A percentile compares a stretch with the other conserved stretches of the same genome.
These are phyloP conservation scores for Sebastes hubbsi DNA, from an alignment of 2,797 vertebrate genomes.

Conservation along the genomic window DNA sequence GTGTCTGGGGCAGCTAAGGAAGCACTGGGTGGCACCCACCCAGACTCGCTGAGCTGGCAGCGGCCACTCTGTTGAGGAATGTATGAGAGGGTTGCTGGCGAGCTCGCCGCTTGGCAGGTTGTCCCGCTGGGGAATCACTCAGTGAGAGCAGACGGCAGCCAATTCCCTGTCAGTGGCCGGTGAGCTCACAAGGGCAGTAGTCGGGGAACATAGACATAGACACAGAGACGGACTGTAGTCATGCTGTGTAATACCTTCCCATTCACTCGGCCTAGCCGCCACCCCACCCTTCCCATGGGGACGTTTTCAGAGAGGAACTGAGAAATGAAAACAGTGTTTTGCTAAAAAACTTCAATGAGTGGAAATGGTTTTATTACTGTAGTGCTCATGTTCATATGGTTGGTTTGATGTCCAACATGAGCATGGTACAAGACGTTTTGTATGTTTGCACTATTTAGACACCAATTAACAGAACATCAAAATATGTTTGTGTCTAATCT, in stretches of 20 bases:
- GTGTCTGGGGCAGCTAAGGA: constrained; percentile 71
- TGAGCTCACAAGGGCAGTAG: constrained; percentile 70
- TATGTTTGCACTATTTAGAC: constrained; percentile 2
- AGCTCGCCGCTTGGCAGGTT: constrained; percentile 55
- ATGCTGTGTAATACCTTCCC: constrained; percentile 68
- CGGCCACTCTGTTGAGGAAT: constrained; percentile 54
- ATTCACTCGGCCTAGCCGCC: constrained; percentile 38
- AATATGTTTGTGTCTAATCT: neutral
- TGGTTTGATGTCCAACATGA: constrained; percentile 17
- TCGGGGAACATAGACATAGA: constrained; percentile 46
- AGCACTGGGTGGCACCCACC: constrained; percentile 72
- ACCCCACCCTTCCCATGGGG: constrained; percentile 44
- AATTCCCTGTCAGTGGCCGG: constrained; percentile 69
- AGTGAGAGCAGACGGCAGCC: constrained; percentile 57
- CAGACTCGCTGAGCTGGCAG: constrained; percentile 64
- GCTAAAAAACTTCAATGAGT: constrained; percentile 35
- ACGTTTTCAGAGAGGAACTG: constrained; percentile 42
- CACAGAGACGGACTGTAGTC: constrained; percentile 63
- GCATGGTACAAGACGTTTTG: neutral
- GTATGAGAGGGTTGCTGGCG: constrained; percentile 70
- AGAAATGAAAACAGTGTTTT: constrained; percentile 56
- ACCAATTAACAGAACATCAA: neutral
- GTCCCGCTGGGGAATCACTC: constrained; percentile 66
- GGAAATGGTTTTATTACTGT: constrained; percentile 47
- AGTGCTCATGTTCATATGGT: constrained; percentile 20